phyloP scores from a whole-genome alignment of 1,140 invertebrate genomes.

The Probaryconus sp. region DNA sequence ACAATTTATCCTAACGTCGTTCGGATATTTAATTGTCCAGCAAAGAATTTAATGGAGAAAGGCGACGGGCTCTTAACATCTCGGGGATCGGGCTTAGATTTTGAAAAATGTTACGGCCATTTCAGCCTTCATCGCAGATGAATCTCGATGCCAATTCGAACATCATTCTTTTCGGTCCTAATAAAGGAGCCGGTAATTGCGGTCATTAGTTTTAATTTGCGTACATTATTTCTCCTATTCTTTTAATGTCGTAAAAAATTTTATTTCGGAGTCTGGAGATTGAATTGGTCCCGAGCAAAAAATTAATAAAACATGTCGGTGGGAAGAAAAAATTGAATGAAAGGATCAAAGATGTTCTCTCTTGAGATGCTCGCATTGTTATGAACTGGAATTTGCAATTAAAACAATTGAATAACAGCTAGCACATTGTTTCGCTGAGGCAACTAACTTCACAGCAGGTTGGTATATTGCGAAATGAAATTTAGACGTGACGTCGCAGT shows the following conservation, averaged over 20 bases:
- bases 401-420: too few relatives aligned
- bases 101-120: constrained; percentile 40
- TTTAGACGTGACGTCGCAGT: too few relatives aligned
- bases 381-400: too few relatives aligned
- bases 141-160: constrained; percentile 25
- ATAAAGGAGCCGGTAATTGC: constrained; percentile 4
- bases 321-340: too few relatives aligned
- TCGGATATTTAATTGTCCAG: constrained; percentile 63
- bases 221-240: not conserved
- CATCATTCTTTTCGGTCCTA: constrained; percentile 34
- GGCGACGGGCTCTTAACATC: constrained; percentile 1
- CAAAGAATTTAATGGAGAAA: constrained; percentile 56
- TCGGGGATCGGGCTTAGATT: constrained; percentile 8
- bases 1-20: constrained; percentile 63
- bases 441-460: too few relatives aligned
- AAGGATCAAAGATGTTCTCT: too few relatives aligned
- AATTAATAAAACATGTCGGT: too few relatives aligned
- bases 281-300: too few relatives aligned
- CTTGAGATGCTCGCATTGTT: too few relatives aligned
- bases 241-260: not conserved
- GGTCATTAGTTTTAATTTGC: constrained; percentile 40
- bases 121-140: constrained; percentile 39
- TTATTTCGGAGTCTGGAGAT: too few relatives aligned
- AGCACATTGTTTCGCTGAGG: too few relatives aligned
- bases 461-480: too few relatives aligned